Evolutionary conservation across 2,113 vertebrate species (phyloP).

Genomic region (Sterrhoptilus dennistouni): DNA sequence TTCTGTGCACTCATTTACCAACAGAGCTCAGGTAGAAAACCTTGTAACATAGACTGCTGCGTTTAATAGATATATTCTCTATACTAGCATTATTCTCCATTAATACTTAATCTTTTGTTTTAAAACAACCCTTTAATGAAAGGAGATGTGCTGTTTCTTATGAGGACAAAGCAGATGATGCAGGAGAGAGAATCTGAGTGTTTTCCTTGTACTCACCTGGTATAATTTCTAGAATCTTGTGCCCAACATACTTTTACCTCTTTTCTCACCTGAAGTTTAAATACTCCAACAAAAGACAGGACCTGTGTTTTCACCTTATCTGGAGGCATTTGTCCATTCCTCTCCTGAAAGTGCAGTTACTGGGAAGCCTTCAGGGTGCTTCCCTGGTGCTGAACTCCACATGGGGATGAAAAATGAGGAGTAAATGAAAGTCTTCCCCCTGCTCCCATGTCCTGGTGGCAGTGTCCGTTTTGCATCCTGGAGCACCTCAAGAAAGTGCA

Average conservation of each 20-base stretch:
- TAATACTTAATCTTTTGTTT: background rate
- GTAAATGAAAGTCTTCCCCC: background rate
- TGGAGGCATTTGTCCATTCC: background rate
- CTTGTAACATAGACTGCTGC: background rate
- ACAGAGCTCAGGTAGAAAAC: background rate
- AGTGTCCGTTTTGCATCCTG: background rate
- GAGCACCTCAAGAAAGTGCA: background rate
- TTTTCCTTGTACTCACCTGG: background rate
- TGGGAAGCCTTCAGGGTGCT: background rate
- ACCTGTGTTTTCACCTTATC: background rate
- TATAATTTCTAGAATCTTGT: background rate
- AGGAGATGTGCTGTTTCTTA: background rate
- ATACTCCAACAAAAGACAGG: background rate
- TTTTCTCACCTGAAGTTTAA: background rate
- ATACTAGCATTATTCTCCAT: background rate
- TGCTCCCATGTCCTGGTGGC: background rate
- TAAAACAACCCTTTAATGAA: background rate
- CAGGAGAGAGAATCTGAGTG: background rate
- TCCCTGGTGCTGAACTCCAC: background rate
- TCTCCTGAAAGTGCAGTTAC: background rate
- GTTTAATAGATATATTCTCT: background rate
- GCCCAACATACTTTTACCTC: fast-evolving
- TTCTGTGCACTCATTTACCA: background rate
- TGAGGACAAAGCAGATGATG: background rate
- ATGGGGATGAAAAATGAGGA: background rate